These are phyloP conservation scores for Nesogale talazaci DNA, from an alignment of 2,113 vertebrate species.

Conservation along the genomic window DNA sequence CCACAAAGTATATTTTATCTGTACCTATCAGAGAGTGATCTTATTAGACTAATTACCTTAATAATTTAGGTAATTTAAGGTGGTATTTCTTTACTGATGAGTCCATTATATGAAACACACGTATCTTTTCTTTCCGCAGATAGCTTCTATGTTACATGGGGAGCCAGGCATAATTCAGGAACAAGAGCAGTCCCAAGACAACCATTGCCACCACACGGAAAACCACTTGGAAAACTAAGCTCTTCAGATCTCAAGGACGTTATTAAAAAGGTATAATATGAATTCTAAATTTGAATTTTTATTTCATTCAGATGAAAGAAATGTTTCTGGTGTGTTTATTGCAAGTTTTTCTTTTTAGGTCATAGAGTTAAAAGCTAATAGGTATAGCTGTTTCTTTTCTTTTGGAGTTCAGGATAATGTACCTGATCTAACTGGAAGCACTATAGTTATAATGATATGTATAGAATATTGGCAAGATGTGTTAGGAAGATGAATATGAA, in stretches of 20 bases:
- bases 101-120: neutral
- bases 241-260: constrained; percentile 92
- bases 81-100: neutral
- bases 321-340: neutral
- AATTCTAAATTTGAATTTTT: neutral
- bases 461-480: neutral
- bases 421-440: neutral
- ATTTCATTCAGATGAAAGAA: neutral
- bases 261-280: constrained; percentile 92
- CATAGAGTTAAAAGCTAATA: neutral
- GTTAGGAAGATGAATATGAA: neutral
- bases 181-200: constrained; percentile 87
- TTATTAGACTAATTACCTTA: too few relatives aligned
- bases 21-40: too few relatives aligned
- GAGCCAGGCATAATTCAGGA: constrained; percentile 86
- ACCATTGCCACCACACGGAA: constrained; percentile 92
- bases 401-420: neutral
- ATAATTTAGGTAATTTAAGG: too few relatives aligned
- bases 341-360: neutral
- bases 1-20: too few relatives aligned
- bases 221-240: constrained; percentile 91
- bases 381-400: neutral
- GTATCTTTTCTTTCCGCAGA: constrained; percentile 85
- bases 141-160: constrained; percentile 96
- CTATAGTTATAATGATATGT: neutral